These are phyloP conservation scores for Sitobion miscanthi DNA, from an alignment of 1,140 invertebrate genomes.

Conservation along the genomic window DNA sequence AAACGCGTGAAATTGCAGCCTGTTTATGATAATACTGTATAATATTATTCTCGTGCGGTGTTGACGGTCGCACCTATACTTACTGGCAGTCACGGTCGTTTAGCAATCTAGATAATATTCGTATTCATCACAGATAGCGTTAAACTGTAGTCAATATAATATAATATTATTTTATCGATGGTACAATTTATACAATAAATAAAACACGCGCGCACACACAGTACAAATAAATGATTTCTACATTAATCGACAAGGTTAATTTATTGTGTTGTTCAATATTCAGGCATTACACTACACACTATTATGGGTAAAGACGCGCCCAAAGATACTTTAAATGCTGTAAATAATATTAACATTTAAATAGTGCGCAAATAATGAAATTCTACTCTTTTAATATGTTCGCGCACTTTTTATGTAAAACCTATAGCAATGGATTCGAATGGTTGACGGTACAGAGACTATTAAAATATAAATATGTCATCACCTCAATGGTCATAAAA, in stretches of 20 bases:
- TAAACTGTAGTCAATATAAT: background rate
- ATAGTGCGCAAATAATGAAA: background rate
- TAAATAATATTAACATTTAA: background rate
- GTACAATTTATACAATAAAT: background rate
- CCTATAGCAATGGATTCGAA: background rate
- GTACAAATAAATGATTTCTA: background rate
- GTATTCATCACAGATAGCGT: background rate
- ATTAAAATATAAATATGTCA: background rate
- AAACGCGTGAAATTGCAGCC: background rate
- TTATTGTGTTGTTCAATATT: background rate
- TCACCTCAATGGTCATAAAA: background rate
- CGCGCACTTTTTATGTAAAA: background rate
- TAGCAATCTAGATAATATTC: background rate
- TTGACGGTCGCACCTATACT: background rate
- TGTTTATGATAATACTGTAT: background rate
- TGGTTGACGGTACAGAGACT: background rate
- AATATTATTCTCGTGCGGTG: background rate
- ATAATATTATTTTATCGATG: slow-evolving; percentile 14
- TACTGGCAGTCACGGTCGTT: background rate
- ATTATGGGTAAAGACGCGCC: background rate
- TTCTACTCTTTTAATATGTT: background rate
- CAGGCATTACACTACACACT: background rate
- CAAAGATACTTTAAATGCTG: background rate
- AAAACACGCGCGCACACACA: background rate
- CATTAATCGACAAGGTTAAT: background rate